Conservation (phyloP, 2,797 vertebrate genomes). For the Poecile montanus region DNA sequence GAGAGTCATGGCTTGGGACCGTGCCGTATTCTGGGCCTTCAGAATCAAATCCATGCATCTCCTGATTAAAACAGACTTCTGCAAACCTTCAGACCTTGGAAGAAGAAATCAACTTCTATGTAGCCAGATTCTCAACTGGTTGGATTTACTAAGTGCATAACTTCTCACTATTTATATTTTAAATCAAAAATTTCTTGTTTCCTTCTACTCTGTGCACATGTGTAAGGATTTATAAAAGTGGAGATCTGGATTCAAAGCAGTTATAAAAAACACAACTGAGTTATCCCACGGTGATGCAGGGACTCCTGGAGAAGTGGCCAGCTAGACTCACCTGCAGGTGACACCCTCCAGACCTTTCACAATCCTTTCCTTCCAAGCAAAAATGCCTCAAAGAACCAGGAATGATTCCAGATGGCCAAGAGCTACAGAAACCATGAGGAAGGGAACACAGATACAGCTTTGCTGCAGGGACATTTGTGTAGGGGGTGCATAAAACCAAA, state of each 20-base stretch:
- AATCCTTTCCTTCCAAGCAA: neutral
- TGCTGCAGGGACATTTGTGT: neutral
- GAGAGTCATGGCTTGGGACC: neutral
- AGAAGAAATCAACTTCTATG: neutral
- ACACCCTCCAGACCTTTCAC: neutral
- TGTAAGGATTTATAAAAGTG: neutral
- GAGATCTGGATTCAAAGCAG: neutral
- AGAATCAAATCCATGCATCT: neutral
- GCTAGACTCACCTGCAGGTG: neutral
- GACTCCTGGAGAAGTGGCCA: neutral
- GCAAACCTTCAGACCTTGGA: neutral
- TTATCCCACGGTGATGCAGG: neutral
- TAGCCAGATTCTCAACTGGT: neutral
- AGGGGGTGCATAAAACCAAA: neutral
- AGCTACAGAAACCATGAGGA: neutral
- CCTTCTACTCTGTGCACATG: neutral
- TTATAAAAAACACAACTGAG: rapidly evolving
- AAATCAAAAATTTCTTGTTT: neutral
- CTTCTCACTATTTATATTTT: neutral
- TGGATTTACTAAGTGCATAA: neutral
- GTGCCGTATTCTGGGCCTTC: neutral
- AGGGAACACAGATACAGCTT: neutral
- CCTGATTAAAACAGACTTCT: neutral
- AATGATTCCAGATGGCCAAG: neutral
- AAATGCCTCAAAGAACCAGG: neutral